Conservation (phyloP, 2,888 invertebrate species). For the Tridacna crocea region DNA sequence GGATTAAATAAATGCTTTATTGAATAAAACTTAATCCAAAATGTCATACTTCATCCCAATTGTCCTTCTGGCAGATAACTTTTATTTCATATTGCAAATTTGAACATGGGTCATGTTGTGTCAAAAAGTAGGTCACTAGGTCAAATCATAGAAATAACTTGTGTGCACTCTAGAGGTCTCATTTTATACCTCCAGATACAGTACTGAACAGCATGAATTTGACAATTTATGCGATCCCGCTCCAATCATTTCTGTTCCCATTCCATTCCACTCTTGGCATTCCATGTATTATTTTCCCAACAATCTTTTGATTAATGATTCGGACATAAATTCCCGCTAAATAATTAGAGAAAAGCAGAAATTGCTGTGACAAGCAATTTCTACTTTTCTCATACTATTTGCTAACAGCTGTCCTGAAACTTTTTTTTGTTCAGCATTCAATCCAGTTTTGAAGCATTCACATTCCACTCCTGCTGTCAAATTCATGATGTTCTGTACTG, state of each 20-base stretch:
- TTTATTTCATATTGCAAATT: too few species aligned
- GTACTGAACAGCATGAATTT: conserved; percentile 7
- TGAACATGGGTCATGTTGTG: too few species aligned
- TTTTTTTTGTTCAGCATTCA: conserved; percentile 3
- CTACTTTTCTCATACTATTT: conserved; percentile 7
- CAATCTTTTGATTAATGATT: neutral
- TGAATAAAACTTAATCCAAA: too few species aligned
- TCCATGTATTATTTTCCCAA: conserved; percentile 5
- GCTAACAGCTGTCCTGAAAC: conserved; percentile 1
- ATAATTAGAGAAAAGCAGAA: neutral
- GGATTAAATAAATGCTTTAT: too few species aligned
- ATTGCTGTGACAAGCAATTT: too few species aligned
- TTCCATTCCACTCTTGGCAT: conserved; percentile 6
- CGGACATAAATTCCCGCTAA: conserved; percentile 14
- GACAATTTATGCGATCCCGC: conserved; percentile 11
- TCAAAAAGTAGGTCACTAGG: too few species aligned
- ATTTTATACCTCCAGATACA: neutral
- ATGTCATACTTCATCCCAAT: too few species aligned
- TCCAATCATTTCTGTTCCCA: conserved; percentile 10
- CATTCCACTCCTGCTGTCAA: neutral
- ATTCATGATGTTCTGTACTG: neutral
- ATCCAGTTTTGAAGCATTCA: neutral
- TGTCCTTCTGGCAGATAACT: too few species aligned
- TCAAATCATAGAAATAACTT: too few species aligned
- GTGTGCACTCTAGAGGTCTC: too few species aligned